These are phyloP conservation scores for Chrosomus eos DNA, from an alignment of 2,797 vertebrate species.

Conservation along the genomic window DNA sequence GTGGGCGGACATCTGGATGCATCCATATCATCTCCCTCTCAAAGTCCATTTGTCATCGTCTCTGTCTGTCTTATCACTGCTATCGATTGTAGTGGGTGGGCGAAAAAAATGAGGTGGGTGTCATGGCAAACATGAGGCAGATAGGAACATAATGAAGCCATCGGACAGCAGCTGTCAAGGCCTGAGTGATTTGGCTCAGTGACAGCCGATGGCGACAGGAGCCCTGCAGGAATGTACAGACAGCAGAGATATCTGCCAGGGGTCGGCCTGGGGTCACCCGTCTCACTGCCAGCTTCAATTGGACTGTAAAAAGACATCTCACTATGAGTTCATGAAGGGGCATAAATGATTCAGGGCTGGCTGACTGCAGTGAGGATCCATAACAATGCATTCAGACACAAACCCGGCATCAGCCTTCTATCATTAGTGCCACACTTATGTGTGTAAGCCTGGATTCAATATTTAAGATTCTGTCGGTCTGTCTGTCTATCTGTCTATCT, in stretches of 20 bases:
- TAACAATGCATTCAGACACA: conserved; percentile 47
- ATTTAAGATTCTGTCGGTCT: background rate
- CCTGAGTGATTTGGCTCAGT: conserved; percentile 66
- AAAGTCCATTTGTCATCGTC: conserved; percentile 60
- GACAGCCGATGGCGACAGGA: conserved; percentile 55
- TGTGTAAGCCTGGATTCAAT: background rate
- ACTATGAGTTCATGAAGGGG: conserved; percentile 73
- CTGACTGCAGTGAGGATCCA: conserved; percentile 44
- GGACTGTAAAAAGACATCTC: conserved; percentile 71
- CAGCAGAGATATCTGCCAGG: conserved; percentile 36
- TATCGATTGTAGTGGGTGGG: conserved; percentile 73
- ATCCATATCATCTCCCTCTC: conserved; percentile 59
- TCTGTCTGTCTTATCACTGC: conserved; percentile 69
- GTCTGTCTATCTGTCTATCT: no score
- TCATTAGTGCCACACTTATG: conserved; percentile 32
- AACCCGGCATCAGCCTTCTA: conserved; percentile 15
- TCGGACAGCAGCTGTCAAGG: conserved; percentile 65
- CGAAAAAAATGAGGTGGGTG: conserved; percentile 19
- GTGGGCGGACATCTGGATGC: conserved; percentile 48
- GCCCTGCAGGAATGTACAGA: conserved; percentile 42
- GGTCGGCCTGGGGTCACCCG: conserved; percentile 59
- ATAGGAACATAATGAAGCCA: conserved; percentile 82
- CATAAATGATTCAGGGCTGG: conserved; percentile 67
- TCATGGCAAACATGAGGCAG: conserved; percentile 78
- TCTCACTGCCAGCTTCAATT: conserved; percentile 73